Base-by-base conservation (phyloP, 2,797 vertebrate species). In the Tachyglossus aculeatus region DNA sequence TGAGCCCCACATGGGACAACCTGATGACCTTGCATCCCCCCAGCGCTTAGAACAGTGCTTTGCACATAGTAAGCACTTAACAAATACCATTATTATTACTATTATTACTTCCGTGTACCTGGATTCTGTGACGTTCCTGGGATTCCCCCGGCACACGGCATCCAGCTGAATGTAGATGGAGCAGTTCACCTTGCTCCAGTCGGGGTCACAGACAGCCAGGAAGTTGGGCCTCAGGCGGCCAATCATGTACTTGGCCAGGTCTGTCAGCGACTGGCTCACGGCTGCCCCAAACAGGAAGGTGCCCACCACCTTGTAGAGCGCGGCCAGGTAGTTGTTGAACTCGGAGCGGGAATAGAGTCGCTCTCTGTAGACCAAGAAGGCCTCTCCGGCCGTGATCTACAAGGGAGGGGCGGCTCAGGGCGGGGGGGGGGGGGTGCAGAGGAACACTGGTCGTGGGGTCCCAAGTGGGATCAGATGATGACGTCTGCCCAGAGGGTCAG, bases 271-370 rank as follows among this genome's bases (percentile, higher is more conserved):
- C 71, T 97, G 95, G 89, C 97, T 99, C 72, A 96, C 90, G 0
- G 94, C 95, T 0, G 77, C 95, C 1, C 98, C 97, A 0, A 98
- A 98, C 51, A 98, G 84, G 83, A 94, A 99, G 3, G 97, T 97
- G 31, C 97, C 97, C 72, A 99, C 88, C 41, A 98, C 96, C 82
- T 98, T 99, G 89, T 98, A 99, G 58, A 98, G 93, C 0, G 96
- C 96, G 0, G 95, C 95, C 37, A 96, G 74, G 5, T 98, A 99
- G 78, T 96, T 96, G 92, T 98, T 99, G 86, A 95, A 98, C 71
- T 92, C 87, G 0, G 96, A 96, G 60, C 92, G 96, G 0, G 97
- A 98, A 80, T 96, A 92, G 45, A 99, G 89, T 19, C 88, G 93
- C 44, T 97, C 92, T 0, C 91, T 95, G 88, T 98, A 95, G 27